Conservation (phyloP, 2,113 vertebrate species). For the Nycticebus coucang region DNA sequence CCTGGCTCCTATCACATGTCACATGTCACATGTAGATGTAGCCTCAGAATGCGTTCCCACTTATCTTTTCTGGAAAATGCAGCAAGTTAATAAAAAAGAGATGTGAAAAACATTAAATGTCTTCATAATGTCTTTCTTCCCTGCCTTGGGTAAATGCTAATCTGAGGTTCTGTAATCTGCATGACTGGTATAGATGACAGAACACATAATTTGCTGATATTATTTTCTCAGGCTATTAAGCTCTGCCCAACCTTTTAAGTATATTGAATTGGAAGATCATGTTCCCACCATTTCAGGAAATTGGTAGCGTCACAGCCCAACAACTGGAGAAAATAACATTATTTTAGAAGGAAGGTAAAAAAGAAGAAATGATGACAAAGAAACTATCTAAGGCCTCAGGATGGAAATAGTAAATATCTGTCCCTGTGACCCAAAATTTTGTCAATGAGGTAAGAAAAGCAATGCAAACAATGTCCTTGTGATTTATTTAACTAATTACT, state of each 20-base stretch:
- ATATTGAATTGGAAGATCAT: slow-evolving; percentile 69
- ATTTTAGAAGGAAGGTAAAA: slow-evolving; percentile 46
- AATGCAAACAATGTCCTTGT: not conserved
- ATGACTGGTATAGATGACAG: not conserved
- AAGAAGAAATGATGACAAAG: slow-evolving; percentile 44
- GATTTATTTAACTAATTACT: slow-evolving; percentile 13
- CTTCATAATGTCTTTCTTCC: slow-evolving; percentile 37
- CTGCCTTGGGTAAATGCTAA: slow-evolving; percentile 10
- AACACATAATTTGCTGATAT: slow-evolving; percentile 30
- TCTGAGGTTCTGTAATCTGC: slow-evolving; percentile 9
- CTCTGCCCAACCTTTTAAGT: slow-evolving; percentile 47
- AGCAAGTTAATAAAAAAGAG: not conserved
- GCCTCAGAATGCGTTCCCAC: not conserved
- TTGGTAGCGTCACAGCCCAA: slow-evolving; percentile 52
- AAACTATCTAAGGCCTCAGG: not conserved
- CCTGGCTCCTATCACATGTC: not conserved
- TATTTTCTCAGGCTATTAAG: slow-evolving; percentile 66
- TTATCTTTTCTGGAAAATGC: not conserved
- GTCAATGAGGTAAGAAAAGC: not conserved
- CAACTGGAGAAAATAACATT: slow-evolving; percentile 73
- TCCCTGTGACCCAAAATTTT: not conserved
- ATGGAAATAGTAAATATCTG: slow-evolving; percentile 40
- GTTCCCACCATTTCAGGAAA: slow-evolving; percentile 57
- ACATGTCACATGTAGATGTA: not conserved
- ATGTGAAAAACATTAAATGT: not conserved